Evolutionary conservation across 2,113 vertebrate genomes (phyloP).

Genomic region (Arizona elegans): DNA sequence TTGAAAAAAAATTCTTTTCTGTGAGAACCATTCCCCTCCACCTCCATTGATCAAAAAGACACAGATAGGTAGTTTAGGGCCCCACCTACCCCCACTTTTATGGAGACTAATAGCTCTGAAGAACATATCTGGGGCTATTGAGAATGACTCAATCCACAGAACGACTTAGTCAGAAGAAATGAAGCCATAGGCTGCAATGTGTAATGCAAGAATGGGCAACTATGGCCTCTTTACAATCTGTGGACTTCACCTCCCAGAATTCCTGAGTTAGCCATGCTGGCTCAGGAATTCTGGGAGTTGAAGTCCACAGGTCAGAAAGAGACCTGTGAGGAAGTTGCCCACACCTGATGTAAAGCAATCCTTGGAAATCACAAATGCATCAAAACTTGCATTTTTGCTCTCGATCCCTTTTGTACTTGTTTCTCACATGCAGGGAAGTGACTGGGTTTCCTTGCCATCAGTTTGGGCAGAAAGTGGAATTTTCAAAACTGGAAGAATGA

Average conservation of each 20-base stretch:
- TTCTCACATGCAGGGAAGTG: constrained; percentile 35
- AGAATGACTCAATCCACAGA: background rate
- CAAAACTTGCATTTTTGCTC: constrained; percentile 10
- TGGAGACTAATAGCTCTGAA: background rate
- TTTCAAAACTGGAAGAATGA: constrained; percentile 59
- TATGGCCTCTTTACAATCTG: background rate
- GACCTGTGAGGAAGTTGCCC: background rate
- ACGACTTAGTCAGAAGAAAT: constrained; percentile 21
- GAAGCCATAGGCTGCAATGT: constrained; percentile 12
- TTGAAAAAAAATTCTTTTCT: background rate
- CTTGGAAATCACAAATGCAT: background rate
- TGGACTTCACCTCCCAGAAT: background rate
- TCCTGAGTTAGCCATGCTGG: background rate
- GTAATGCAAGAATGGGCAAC: background rate
- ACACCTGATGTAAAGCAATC: background rate
- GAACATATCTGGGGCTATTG: background rate
- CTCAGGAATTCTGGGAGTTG: background rate
- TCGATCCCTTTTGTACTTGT: constrained; percentile 49
- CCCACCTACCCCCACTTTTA: background rate
- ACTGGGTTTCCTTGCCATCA: constrained; percentile 56
- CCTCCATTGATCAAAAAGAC: background rate
- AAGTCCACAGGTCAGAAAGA: background rate
- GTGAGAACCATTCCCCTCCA: background rate
- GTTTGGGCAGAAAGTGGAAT: constrained; percentile 59
- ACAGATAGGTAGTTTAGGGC: background rate